Percentiles rank a stretch among this genome's conserved stretches.
phyloP scores from a whole-genome alignment of 2,797 vertebrate genomes.

The Chloroceryle amazona region DNA sequence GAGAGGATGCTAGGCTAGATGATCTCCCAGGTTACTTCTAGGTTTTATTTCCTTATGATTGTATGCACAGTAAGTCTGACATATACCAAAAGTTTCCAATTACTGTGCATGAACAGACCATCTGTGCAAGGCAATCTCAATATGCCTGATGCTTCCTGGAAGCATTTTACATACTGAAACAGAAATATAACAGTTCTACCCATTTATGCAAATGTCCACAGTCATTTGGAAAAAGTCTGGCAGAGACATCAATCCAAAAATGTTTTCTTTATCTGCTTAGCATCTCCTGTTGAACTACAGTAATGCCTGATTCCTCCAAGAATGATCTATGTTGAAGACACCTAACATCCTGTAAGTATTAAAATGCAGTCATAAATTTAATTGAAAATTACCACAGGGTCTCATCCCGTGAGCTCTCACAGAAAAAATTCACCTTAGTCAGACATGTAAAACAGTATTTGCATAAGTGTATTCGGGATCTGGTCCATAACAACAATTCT shows the following conservation, averaged over 20 bases:
- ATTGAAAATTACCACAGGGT: background rate
- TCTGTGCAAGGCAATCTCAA: constrained; percentile 54
- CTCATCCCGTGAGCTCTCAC: background rate
- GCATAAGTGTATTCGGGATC: background rate
- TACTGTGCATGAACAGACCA: constrained; percentile 17
- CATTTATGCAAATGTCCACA: constrained; percentile 15
- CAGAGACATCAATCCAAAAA: background rate
- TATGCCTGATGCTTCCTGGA: constrained; percentile 37
- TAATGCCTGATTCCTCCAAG: background rate
- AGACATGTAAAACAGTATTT: background rate
- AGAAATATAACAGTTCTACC: background rate
- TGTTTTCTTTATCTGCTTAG: background rate
- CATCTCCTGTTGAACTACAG: background rate
- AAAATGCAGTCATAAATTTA: background rate
- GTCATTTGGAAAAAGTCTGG: background rate
- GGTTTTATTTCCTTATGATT: constrained; percentile 13
- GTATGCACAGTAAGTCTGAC: constrained; percentile 1
- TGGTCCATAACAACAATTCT: background rate
- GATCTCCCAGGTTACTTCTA: background rate
- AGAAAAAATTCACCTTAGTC: background rate
- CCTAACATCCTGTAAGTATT: background rate
- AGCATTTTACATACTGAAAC: constrained; percentile 30
- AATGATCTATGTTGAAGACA: background rate
- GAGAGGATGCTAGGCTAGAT: background rate
- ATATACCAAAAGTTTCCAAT: constrained; percentile 45